Base-by-base conservation (phyloP, 2,113 vertebrate species). In the Anas platyrhynchos region DNA sequence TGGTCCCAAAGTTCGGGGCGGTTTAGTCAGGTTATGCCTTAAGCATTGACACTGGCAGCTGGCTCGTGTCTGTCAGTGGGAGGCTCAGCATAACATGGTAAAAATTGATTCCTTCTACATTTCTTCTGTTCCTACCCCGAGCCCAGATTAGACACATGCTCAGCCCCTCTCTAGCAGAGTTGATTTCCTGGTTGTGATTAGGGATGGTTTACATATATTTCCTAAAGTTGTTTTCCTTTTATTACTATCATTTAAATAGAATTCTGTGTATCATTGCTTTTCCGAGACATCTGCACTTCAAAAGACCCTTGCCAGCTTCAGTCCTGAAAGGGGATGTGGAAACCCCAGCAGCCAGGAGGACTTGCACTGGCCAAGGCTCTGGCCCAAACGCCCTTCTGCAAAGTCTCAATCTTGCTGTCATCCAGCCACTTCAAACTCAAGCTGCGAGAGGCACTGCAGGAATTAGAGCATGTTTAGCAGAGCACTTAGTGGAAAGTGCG, bases 141-240 rank as follows among this genome's bases (percentile, higher is more conserved):
- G 97, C 91, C 58, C 48, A 43, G 88, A 90, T 96, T 89, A 93
- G 95, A 96, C 78, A 41, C 62, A 81, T 79, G 78, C 36, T 5
- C 44, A 80, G 65, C 86, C 83, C 68, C 85, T 73, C 31, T 0
- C 82, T 83, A 91, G 78, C 79, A 14, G 52, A 89, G 56, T 20
- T 79, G 89, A 95, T 96, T 93, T 83, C 83, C 96, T 91, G 88
- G 52, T 68, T 91, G 83, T 91, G 87, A 93, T 97, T 96, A 85
- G 86, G 67, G 67, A 95, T 59, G 94, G 86, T 94, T 97, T 85
- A 78, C 88, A 69, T 92, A 50, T 74, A 95, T 95, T 96, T 95
- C 95, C 96, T 90, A 91, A 77, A 61, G 88, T 84, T 94, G 83
- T 82, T 97, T 93, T 88, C 88, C 69, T 96, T 97, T 94, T 95